Conservation (phyloP, 2,888 invertebrate species). For the Linnaemya vulpina region DNA sequence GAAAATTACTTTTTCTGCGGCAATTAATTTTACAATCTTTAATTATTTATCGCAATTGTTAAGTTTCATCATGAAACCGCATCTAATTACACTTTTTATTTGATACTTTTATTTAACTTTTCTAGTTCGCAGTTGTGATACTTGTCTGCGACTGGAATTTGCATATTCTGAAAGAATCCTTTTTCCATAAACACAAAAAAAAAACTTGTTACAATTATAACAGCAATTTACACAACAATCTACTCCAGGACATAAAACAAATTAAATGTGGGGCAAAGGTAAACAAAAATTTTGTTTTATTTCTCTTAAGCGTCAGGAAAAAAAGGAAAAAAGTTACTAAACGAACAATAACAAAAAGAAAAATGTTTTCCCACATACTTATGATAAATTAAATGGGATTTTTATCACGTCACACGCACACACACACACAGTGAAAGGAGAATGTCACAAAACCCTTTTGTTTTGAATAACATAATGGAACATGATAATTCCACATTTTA, state of each 20-base stretch:
- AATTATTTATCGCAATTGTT: conserved; percentile 10
- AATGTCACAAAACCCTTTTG: not conserved
- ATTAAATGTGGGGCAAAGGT: conserved; percentile 21
- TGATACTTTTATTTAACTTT: not conserved
- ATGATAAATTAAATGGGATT: not conserved
- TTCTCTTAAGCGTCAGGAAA: not conserved
- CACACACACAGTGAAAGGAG: not conserved
- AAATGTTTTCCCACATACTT: conserved; percentile 9
- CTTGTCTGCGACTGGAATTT: not conserved
- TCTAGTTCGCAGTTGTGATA: not conserved
- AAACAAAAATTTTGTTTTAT: not conserved
- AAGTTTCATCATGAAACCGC: conserved; percentile 21
- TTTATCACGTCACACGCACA: not conserved
- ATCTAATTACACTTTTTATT: conserved; percentile 28
- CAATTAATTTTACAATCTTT: conserved; percentile 25
- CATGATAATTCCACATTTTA: not conserved
- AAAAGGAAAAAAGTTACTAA: conserved; percentile 17
- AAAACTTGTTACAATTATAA: conserved; percentile 17
- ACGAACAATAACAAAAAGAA: not conserved
- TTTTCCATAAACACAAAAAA: not conserved
- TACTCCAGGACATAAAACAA: not conserved
- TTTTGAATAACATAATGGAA: not conserved
- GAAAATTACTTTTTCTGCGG: not conserved
- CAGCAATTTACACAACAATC: conserved; percentile 16
- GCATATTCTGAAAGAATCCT: not conserved